These are phyloP conservation scores for Helleia helle DNA, from an alignment of 2,888 invertebrate genomes.

Conservation along the genomic window DNA sequence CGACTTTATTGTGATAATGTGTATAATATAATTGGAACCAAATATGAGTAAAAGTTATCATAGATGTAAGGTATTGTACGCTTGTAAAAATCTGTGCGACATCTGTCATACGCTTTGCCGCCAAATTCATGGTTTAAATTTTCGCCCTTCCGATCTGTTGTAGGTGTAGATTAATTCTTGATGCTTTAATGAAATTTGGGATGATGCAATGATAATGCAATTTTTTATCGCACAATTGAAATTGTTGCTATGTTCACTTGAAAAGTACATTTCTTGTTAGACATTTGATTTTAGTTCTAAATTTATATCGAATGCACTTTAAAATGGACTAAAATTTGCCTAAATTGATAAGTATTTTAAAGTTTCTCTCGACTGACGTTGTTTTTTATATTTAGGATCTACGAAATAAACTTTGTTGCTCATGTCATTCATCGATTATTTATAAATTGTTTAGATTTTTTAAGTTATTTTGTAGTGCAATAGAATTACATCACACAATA, in stretches of 20 bases:
- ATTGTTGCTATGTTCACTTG: constrained; percentile 7
- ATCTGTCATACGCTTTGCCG: constrained; percentile 12
- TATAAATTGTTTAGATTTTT: constrained; percentile 28
- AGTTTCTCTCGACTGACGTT: too few species aligned
- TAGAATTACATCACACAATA: constrained; percentile 26
- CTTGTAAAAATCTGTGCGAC: constrained; percentile 13
- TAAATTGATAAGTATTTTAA: constrained; percentile 6
- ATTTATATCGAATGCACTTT: too few species aligned
- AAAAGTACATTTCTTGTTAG: constrained; percentile 3
- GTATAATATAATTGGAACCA: constrained; percentile 21
- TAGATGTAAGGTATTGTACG: constrained; percentile 6
- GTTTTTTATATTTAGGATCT: constrained; percentile 15
- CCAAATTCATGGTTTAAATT: too few species aligned
- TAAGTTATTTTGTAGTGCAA: constrained; percentile 25
- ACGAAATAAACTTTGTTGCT: constrained; percentile 32
- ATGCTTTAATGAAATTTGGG: constrained; percentile 18
- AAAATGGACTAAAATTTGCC: too few species aligned
- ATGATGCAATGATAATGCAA: constrained; percentile 44
- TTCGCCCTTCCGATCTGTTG: constrained; percentile 1
- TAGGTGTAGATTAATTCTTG: background rate
- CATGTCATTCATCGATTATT: constrained; percentile 57
- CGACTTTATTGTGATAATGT: constrained; percentile 39
- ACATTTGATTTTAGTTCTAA: background rate
- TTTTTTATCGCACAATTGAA: constrained; percentile 25
- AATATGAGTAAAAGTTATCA: constrained; percentile 15